Conservation (phyloP, 2,888 invertebrate genomes). For the Prosopocoilus inquinatus region DNA sequence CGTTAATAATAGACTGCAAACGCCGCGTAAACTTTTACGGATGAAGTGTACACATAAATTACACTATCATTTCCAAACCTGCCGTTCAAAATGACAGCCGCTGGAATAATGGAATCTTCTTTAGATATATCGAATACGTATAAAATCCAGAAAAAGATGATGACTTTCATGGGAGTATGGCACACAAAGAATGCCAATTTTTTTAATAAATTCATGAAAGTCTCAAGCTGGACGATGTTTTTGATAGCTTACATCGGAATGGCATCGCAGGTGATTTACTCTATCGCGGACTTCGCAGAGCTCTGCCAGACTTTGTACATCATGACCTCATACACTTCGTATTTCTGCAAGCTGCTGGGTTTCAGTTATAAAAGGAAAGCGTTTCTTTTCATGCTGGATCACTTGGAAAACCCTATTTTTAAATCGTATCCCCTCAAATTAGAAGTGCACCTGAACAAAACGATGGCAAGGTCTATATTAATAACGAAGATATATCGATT, state of each 20-base stretch:
- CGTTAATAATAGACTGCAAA: no score
- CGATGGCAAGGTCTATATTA: constrained; percentile 3
- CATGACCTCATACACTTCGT: constrained; percentile 17
- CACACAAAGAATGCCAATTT: constrained; percentile 8
- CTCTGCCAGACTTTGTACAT: constrained; percentile 13
- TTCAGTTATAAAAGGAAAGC: constrained; percentile 17
- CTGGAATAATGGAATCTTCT: no score
- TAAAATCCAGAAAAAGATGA: neutral
- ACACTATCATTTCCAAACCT: no score
- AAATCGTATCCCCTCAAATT: constrained; percentile 14
- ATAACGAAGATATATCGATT: constrained; percentile 17
- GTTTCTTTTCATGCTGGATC: constrained; percentile 17
- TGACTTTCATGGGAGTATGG: constrained; percentile 7
- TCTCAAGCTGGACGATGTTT: constrained; percentile 9
- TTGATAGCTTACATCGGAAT: constrained; percentile 11
- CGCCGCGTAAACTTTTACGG: no score
- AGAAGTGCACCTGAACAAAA: constrained; percentile 11
- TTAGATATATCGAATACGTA: neutral
- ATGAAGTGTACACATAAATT: no score
- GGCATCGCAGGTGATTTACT: constrained; percentile 12
- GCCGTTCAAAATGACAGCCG: no score
- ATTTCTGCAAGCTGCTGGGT: constrained; percentile 12
- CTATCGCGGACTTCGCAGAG: constrained; percentile 10
- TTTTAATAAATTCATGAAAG: constrained; percentile 1
- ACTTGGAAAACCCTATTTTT: constrained; percentile 19